phyloP scores from a whole-genome alignment of 2,113 vertebrate species.

The Antechinus flavipes region DNA sequence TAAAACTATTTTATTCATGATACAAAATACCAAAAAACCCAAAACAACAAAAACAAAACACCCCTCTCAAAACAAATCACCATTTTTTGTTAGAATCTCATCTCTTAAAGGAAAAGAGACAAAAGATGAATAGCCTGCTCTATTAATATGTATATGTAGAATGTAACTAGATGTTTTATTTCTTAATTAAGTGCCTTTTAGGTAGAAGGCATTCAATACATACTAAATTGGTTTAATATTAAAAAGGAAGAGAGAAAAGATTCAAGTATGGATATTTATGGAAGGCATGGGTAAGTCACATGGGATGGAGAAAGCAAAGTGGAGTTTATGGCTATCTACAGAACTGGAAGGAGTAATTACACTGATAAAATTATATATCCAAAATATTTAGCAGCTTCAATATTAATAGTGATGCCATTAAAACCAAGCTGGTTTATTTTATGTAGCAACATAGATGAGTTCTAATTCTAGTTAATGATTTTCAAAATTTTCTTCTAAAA shows the following conservation, averaged over 20 bases:
- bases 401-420: neutral
- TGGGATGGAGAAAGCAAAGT: neutral
- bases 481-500: neutral
- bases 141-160: neutral
- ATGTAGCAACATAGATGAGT: neutral
- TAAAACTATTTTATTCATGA: neutral
- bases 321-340: neutral
- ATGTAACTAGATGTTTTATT: neutral
- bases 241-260: neutral
- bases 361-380: neutral
- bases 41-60: too few relatives aligned
- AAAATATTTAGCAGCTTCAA: neutral
- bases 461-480: neutral
- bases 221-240: neutral
- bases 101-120: neutral
- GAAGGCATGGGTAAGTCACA: neutral
- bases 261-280: neutral
- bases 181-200: neutral
- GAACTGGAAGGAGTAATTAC: neutral
- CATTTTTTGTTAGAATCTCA: neutral
- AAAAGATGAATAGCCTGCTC: neutral
- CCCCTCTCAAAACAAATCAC: neutral
- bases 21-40: neutral
- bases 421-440: neutral
- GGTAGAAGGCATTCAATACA: neutral